Percentiles rank a stretch among this genome's conserved stretches.
Conservation (phyloP, 2,888 invertebrate species). For the Eilema sororculum region DNA sequence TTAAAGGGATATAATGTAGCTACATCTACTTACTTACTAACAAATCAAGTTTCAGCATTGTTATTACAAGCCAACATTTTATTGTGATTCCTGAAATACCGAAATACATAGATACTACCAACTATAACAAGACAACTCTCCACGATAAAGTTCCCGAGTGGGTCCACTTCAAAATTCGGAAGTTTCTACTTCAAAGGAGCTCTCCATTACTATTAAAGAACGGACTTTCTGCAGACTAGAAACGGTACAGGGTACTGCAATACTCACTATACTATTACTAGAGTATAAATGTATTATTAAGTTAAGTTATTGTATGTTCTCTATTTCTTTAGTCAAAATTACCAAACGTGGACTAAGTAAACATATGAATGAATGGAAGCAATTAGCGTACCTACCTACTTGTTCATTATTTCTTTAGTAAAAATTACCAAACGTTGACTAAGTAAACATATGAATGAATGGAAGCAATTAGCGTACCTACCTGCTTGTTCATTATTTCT, state of each 20-base stretch:
- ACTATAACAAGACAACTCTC: conserved; percentile 30
- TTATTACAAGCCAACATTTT: conserved; percentile 10
- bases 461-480: too few relatives aligned
- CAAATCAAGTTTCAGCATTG: conserved; percentile 19
- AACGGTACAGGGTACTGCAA: conserved; percentile 16
- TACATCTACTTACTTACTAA: background rate
- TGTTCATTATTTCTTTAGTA: background rate
- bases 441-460: too few relatives aligned
- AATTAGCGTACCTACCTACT: too few relatives aligned
- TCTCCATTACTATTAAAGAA: conserved; percentile 54
- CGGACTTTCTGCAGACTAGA: conserved; percentile 40
- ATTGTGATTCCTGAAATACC: conserved; percentile 17
- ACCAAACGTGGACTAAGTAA: background rate
- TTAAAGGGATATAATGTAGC: too few relatives aligned
- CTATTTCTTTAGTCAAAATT: background rate
- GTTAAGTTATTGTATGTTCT: too few relatives aligned
- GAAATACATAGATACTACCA: conserved; percentile 21
- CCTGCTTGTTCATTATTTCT: background rate
- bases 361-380: too few relatives aligned
- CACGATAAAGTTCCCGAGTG: conserved; percentile 45
- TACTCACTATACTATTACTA: background rate
- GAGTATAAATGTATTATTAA: background rate
- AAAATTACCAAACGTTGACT: background rate
- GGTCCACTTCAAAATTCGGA: conserved; percentile 57
- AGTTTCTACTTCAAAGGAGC: conserved; percentile 53